These are phyloP conservation scores for Achlya flavicornis DNA, from an alignment of 2,888 invertebrate genomes.

Conservation along the genomic window DNA sequence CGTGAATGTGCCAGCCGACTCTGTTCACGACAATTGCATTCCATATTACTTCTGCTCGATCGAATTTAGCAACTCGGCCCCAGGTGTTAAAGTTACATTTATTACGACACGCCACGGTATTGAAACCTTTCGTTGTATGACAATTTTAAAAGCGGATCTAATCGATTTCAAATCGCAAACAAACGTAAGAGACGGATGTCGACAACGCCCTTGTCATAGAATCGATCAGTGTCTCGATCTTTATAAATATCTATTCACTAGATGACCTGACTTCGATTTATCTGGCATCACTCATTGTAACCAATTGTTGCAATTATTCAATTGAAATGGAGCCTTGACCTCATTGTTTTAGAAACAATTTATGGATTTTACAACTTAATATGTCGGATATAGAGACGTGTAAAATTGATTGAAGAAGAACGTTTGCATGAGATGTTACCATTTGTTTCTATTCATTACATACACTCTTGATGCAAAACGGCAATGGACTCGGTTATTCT, in stretches of 20 bases:
- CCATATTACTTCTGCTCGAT: slow-evolving; percentile 59
- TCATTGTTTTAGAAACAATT: slow-evolving; percentile 10
- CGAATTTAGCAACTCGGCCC: slow-evolving; percentile 62
- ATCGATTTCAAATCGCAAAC: slow-evolving; percentile 69
- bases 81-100: slow-evolving; percentile 59
- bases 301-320: slow-evolving; percentile 12
- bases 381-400: neutral
- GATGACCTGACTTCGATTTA: slow-evolving; percentile 27
- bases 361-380: neutral
- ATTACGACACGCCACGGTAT: slow-evolving; percentile 47
- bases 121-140: slow-evolving; percentile 56
- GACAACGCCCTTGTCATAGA: slow-evolving; percentile 72
- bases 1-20: slow-evolving; percentile 59
- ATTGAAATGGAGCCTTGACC: slow-evolving; percentile 12
- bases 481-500: slow-evolving; percentile 14
- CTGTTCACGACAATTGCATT: slow-evolving; percentile 73
- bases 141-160: slow-evolving; percentile 76
- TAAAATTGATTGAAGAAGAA: neutral
- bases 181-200: slow-evolving; percentile 68
- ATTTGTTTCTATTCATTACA: neutral
- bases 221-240: slow-evolving; percentile 44
- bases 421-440: neutral
- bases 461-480: neutral
- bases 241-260: slow-evolving; percentile 36
- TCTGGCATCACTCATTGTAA: slow-evolving; percentile 10